Percentiles rank a stretch among this genome's conserved stretches.
These are phyloP conservation scores for Leuctra nigra DNA, from an alignment of 2,888 invertebrate genomes.

Conservation along the genomic window DNA sequence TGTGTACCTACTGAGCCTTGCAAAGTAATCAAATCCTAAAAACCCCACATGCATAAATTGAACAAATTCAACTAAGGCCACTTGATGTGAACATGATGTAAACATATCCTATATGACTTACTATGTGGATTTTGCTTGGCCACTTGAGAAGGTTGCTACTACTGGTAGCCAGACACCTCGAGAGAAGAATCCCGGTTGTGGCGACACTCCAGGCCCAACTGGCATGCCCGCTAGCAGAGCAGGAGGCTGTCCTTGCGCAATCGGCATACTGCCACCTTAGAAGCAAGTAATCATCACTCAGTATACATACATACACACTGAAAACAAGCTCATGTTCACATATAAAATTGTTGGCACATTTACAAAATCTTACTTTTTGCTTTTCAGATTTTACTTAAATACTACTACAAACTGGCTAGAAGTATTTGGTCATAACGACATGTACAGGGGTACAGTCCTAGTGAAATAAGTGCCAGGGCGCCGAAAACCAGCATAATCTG, in stretches of 20 bases:
- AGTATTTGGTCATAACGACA: no score
- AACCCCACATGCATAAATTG: background rate
- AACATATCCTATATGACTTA: conserved; percentile 58
- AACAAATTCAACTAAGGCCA: background rate
- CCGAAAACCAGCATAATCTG: no score
- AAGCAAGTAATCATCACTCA: no score
- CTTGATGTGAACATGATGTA: background rate
- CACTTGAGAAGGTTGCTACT: conserved; percentile 74
- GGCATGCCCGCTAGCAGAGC: conserved; percentile 57
- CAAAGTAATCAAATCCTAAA: background rate
- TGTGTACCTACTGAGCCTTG: background rate
- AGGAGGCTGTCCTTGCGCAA: conserved; percentile 53
- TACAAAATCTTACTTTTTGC: no score
- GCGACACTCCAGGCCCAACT: conserved; percentile 69
- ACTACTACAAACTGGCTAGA: no score
- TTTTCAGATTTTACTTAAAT: no score
- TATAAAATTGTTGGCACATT: no score
- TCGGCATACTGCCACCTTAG: conserved; percentile 39
- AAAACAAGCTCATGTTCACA: no score
- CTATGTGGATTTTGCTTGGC: conserved; percentile 86
- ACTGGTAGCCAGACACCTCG: conserved; percentile 89
- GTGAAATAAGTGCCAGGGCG: no score
- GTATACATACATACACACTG: no score
- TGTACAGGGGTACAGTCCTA: no score
- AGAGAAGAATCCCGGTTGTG: conserved; percentile 88